Percentiles rank a stretch among this genome's conserved stretches.
These are phyloP conservation scores for Agrotis segetum DNA, from an alignment of 2,888 invertebrate genomes.

Conservation along the genomic window DNA sequence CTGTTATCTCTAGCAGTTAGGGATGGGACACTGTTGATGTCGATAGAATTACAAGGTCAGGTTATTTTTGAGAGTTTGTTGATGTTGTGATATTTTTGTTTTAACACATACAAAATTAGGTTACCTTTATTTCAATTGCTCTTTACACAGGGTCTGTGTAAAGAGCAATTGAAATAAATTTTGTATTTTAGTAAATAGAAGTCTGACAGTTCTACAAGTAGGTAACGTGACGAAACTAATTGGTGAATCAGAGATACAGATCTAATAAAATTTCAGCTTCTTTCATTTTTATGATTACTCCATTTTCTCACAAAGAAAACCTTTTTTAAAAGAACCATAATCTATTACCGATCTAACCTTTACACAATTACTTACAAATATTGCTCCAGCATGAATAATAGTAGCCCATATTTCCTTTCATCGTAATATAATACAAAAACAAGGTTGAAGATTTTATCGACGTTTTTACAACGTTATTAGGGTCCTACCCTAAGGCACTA, in stretches of 20 bases:
- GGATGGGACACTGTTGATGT: conserved; percentile 55
- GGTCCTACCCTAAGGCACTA: conserved; percentile 57
- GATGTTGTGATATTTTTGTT: too few relatives aligned
- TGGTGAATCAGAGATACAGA: too few relatives aligned
- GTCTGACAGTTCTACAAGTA: too few relatives aligned
- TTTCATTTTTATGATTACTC: too few relatives aligned
- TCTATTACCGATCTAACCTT: background rate
- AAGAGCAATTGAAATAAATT: too few relatives aligned
- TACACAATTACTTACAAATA: conserved; percentile 24
- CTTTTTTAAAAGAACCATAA: conserved; percentile 12
- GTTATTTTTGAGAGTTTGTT: background rate
- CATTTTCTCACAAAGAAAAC: background rate
- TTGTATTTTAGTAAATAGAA: too few relatives aligned
- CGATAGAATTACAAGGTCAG: conserved; percentile 42
- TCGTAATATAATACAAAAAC: conserved; percentile 44
- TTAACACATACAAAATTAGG: too few relatives aligned
- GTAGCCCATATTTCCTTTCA: conserved; percentile 27
- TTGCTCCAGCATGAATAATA: conserved; percentile 37
- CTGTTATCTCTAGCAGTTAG: conserved; percentile 60
- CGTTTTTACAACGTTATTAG: conserved; percentile 63
- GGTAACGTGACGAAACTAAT: too few relatives aligned
- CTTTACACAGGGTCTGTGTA: too few relatives aligned
- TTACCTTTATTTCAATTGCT: too few relatives aligned
- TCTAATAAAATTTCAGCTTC: too few relatives aligned
- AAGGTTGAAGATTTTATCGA: conserved; percentile 61